Evolutionary conservation across 2,888 invertebrate species (phyloP).

Genomic region (Carterocephalus palaemon): DNA sequence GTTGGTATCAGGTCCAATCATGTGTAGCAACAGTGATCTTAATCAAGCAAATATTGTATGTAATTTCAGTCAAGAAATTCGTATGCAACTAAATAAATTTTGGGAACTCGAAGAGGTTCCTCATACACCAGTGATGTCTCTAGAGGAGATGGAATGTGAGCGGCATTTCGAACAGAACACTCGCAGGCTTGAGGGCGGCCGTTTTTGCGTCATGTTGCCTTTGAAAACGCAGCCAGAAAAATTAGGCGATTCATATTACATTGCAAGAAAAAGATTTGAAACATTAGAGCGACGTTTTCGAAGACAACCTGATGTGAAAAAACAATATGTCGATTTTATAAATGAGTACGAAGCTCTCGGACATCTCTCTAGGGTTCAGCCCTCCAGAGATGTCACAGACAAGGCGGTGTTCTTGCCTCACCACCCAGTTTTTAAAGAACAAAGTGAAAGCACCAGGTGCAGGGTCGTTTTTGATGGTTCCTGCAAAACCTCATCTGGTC

Average conservation of each 20-base stretch:
- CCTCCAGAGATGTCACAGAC: constrained; percentile 5
- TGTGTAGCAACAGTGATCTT: neutral
- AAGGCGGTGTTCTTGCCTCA: constrained; percentile 35
- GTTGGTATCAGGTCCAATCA: constrained; percentile 3
- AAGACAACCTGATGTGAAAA: constrained; percentile 28
- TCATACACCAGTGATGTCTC: constrained; percentile 17
- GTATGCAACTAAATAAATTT: constrained; percentile 26
- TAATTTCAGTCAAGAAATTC: constrained; percentile 15
- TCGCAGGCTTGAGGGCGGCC: constrained; percentile 28
- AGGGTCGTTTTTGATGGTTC: constrained; percentile 42
- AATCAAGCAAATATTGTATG: constrained; percentile 2
- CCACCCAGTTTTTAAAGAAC: constrained; percentile 35
- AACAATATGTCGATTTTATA: constrained; percentile 29
- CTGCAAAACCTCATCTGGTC: constrained; percentile 28
- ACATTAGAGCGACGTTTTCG: constrained; percentile 31
- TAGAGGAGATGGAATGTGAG: constrained; percentile 26
- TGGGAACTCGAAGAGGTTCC: constrained; percentile 32
- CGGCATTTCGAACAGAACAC: constrained; percentile 31
- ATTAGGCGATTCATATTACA: constrained; percentile 31
- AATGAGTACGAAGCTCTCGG: constrained; percentile 25
- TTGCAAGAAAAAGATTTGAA: constrained; percentile 33
- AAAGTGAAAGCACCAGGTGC: constrained; percentile 36
- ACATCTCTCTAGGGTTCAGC: constrained; percentile 27
- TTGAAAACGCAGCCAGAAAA: constrained; percentile 22
- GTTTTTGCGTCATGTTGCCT: constrained; percentile 28